A percentile compares a stretch with the other conserved stretches of the same genome.
Conservation (phyloP, 2,888 invertebrate species). For the Minunthozetes semirufus region DNA sequence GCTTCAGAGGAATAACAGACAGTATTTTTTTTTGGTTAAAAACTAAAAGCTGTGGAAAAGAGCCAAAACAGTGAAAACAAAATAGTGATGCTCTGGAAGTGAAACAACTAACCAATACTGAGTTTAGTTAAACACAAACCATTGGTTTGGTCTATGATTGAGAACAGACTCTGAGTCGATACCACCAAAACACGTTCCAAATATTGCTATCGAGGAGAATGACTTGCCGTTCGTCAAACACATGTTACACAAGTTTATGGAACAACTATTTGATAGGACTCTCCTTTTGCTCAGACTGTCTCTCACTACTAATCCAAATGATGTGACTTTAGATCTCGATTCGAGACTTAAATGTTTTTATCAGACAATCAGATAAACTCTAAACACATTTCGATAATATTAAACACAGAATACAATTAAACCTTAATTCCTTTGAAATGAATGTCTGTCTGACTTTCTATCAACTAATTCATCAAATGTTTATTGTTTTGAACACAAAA, state of each 20-base stretch:
- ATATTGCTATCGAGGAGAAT: constrained; percentile 23
- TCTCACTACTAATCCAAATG: not conserved
- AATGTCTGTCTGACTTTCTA: no score
- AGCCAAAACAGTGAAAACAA: not conserved
- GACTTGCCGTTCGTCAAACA: constrained; percentile 8
- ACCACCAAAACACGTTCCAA: constrained; percentile 19
- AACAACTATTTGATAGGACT: not conserved
- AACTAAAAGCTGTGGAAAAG: not conserved
- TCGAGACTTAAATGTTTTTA: no score
- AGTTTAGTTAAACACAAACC: not conserved
- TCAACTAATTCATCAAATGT: no score
- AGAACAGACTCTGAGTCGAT: not conserved
- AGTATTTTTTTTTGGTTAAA: no score
- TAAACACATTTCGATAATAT: no score
- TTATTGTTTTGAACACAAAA: no score
- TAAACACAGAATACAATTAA: no score
- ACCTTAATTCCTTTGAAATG: no score
- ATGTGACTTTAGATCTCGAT: no score
- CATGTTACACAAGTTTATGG: constrained; percentile 24
- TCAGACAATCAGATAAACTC: no score
- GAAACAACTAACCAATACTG: no score
- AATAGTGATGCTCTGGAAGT: not conserved
- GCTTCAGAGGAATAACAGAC: not conserved
- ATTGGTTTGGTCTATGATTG: not conserved
- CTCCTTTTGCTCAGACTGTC: not conserved